A percentile compares a stretch with the other conserved stretches of the same genome.
These are phyloP conservation scores for Oxyteleia sp. DNA, from an alignment of 2,888 invertebrate species.

Conservation along the genomic window DNA sequence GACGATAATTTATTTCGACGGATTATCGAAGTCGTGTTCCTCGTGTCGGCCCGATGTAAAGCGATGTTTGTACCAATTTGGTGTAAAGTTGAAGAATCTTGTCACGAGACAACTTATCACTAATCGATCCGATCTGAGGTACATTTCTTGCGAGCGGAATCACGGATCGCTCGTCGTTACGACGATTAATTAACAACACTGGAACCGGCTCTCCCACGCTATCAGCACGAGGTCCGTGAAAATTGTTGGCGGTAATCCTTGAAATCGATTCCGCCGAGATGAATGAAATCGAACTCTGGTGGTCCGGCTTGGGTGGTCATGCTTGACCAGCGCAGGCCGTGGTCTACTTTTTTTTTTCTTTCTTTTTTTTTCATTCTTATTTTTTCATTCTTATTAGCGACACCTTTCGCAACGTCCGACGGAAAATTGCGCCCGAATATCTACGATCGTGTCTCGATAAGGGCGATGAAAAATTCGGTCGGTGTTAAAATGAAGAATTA, in stretches of 20 bases:
- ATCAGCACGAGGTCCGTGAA: conserved; percentile 82
- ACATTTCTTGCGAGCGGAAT: conserved; percentile 64
- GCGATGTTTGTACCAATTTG: conserved; percentile 50
- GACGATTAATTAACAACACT: conserved; percentile 71
- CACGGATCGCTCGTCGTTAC: conserved; percentile 67
- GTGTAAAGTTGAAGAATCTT: conserved; percentile 50
- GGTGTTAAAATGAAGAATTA: conserved; percentile 1
- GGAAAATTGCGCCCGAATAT: conserved; percentile 47
- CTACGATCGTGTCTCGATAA: conserved; percentile 9
- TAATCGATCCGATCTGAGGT: conserved; percentile 69
- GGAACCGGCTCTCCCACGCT: conserved; percentile 81
- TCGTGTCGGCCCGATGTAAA: background rate
- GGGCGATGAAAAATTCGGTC: background rate
- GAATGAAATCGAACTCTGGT: conserved; percentile 79
- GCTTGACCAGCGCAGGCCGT: conserved; percentile 72
- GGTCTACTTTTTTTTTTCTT: conserved; percentile 67
- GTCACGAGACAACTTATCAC: conserved; percentile 68
- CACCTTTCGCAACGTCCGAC: conserved; percentile 34
- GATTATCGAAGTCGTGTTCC: conserved; percentile 13
- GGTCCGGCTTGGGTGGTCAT: conserved; percentile 80
- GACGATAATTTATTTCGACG: conserved; percentile 31
- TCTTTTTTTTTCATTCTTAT: too few relatives aligned
- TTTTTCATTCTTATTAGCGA: conserved; percentile 56
- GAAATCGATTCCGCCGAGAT: conserved; percentile 79
- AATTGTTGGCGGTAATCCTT: conserved; percentile 78